These are phyloP conservation scores for Zele albiditarsus DNA, from an alignment of 2,888 invertebrate species.

Conservation along the genomic window DNA sequence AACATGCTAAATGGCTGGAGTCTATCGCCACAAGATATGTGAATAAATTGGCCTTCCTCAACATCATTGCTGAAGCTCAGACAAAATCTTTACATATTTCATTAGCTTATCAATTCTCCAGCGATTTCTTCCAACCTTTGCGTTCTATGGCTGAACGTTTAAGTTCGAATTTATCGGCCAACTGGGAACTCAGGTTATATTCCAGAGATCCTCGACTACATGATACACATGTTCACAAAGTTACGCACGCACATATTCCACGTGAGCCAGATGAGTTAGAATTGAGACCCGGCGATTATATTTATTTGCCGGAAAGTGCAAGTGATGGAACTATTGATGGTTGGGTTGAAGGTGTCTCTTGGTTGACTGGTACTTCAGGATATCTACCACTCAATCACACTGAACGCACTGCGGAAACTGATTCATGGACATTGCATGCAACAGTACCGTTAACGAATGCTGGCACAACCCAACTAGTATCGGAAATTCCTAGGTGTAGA, in stretches of 20 bases:
- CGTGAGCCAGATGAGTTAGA: slow-evolving; percentile 89
- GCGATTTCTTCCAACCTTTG: slow-evolving; percentile 81
- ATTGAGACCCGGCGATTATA: slow-evolving; percentile 88
- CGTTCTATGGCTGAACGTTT: slow-evolving; percentile 84
- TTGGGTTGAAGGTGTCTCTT: slow-evolving; percentile 90
- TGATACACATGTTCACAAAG: slow-evolving; percentile 81
- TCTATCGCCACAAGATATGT: slow-evolving; percentile 86
- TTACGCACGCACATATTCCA: slow-evolving; percentile 84
- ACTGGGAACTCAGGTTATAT: slow-evolving; percentile 91
- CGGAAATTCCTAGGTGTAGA: slow-evolving; percentile 58
- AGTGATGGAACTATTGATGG: slow-evolving; percentile 85
- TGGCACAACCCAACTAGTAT: slow-evolving; percentile 52
- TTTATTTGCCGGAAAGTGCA: slow-evolving; percentile 86
- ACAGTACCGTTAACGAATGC: slow-evolving; percentile 74
- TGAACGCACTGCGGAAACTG: slow-evolving; percentile 88
- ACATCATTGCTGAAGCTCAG: slow-evolving; percentile 84
- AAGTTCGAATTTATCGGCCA: slow-evolving; percentile 75
- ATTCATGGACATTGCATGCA: slow-evolving; percentile 92
- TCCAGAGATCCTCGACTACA: slow-evolving; percentile 87
- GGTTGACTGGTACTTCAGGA: slow-evolving; percentile 87
- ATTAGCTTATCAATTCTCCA: slow-evolving; percentile 90
- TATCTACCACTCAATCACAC: slow-evolving; percentile 88
- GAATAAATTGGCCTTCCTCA: slow-evolving; percentile 84
- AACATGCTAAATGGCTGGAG: slow-evolving; percentile 86
- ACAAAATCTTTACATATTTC: slow-evolving; percentile 91